A percentile compares a stretch with the other conserved stretches of the same genome.
Evolutionary conservation across 2,888 invertebrate species (phyloP).

Genomic region (Cybosia mesomella): DNA sequence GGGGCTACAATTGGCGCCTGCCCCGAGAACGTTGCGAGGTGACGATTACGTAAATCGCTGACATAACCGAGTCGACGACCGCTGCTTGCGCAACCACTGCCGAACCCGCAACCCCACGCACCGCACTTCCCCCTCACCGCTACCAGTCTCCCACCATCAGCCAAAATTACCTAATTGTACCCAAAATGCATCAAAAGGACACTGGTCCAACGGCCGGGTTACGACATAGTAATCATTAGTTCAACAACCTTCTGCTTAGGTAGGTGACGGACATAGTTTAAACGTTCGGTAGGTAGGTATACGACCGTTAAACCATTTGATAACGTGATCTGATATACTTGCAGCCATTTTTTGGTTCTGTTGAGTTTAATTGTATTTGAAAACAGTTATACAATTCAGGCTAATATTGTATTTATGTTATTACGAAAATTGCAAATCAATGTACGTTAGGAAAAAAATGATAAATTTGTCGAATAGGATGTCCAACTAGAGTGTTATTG

Average conservation of each 20-base stretch:
- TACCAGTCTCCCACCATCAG: slow-evolving; percentile 66
- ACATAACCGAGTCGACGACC: slow-evolving; percentile 87
- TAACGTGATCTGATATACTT: slow-evolving; percentile 61
- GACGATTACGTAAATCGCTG: slow-evolving; percentile 85
- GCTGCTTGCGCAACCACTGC: slow-evolving; percentile 81
- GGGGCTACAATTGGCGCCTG: slow-evolving; percentile 78
- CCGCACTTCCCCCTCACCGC: slow-evolving; percentile 68
- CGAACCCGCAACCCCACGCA: slow-evolving; percentile 84
- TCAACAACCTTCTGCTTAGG: slow-evolving; percentile 79
- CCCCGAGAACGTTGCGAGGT: slow-evolving; percentile 82
- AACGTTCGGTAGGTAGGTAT: slow-evolving; percentile 58
- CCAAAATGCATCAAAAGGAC: slow-evolving; percentile 84
- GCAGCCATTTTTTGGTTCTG: slow-evolving; percentile 31
- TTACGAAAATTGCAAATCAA: slow-evolving; percentile 14
- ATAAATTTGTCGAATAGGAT: slow-evolving; percentile 22
- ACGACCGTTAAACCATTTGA: slow-evolving; percentile 66
- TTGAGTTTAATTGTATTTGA: slow-evolving; percentile 33
- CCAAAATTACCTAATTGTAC: slow-evolving; percentile 82
- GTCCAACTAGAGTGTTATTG: slow-evolving; percentile 39
- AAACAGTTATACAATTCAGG: slow-evolving; percentile 44
- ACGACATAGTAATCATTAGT: slow-evolving; percentile 77
- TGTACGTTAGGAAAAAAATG: background rate
- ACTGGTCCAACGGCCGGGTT: slow-evolving; percentile 76
- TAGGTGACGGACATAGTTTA: slow-evolving; percentile 65
- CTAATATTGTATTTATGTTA: slow-evolving; percentile 32